Evolutionary conservation across 2,113 vertebrate species (phyloP).

Genomic region (Ochotona curzoniae): DNA sequence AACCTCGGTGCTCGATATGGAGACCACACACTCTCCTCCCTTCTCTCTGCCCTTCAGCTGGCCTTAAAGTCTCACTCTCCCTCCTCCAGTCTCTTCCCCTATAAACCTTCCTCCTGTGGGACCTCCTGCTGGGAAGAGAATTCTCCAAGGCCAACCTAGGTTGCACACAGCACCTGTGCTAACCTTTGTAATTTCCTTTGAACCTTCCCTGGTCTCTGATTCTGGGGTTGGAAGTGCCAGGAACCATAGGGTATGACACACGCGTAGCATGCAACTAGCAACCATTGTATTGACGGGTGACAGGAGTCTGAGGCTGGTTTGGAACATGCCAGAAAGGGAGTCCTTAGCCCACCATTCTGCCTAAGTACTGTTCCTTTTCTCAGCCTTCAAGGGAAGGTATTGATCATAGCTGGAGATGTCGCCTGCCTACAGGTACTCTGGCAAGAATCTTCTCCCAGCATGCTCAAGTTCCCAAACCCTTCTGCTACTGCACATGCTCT

Average conservation of each 20-base stretch:
- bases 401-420: not conserved
- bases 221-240: not conserved
- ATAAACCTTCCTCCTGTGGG: not conserved
- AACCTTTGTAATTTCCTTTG: not conserved
- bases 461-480: accelerated
- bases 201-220: not conserved
- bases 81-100: not conserved
- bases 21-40: too few species aligned
- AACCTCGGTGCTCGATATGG: accelerated
- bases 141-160: not conserved
- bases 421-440: not conserved
- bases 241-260: not conserved
- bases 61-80: not conserved
- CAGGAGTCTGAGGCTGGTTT: too few species aligned
- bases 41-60: not conserved
- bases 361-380: not conserved
- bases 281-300: too few species aligned
- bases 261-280: not conserved
- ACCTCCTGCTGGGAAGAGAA: not conserved
- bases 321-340: not conserved
- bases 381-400: not conserved
- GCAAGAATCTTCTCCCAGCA: not conserved
- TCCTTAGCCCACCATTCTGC: not conserved
- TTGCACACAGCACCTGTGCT: accelerated
- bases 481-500: not conserved